Percentiles rank a stretch among this genome's conserved stretches.
These are phyloP conservation scores for Struthio camelus DNA, from an alignment of 2,113 vertebrate genomes.

Conservation along the genomic window DNA sequence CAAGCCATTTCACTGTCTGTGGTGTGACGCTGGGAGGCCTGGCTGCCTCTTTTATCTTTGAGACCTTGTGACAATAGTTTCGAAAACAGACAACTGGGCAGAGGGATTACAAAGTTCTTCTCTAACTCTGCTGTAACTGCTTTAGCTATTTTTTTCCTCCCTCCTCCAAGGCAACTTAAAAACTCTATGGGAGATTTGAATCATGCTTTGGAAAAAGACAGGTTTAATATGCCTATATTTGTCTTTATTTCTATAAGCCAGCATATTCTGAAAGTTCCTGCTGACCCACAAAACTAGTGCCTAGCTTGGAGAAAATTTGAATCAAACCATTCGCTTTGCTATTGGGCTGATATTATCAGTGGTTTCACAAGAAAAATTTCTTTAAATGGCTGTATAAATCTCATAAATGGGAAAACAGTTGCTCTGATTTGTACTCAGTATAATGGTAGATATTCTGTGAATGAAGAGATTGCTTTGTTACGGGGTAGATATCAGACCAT, in stretches of 20 bases:
- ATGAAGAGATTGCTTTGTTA: conserved; percentile 52
- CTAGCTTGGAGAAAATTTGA: conserved; percentile 59
- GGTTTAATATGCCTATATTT: conserved; percentile 40
- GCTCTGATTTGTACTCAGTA: conserved; percentile 52
- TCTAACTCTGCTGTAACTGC: not conserved
- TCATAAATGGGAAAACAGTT: conserved; percentile 65
- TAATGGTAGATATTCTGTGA: conserved; percentile 61
- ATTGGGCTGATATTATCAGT: conserved; percentile 70
- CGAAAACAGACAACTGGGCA: conserved; percentile 13
- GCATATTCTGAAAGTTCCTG: conserved; percentile 62
- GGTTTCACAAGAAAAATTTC: conserved; percentile 60
- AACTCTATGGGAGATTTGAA: conserved; percentile 23
- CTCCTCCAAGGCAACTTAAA: conserved; percentile 40
- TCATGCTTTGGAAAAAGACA: conserved; percentile 13
- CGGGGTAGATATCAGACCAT: conserved; percentile 46
- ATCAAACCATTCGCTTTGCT: conserved; percentile 53
- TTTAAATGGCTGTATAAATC: conserved; percentile 76
- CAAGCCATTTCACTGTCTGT: not conserved
- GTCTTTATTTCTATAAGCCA: conserved; percentile 65
- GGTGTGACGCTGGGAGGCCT: not conserved
- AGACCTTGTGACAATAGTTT: conserved; percentile 24
- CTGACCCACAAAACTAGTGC: conserved; percentile 55
- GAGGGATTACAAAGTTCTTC: conserved; percentile 38
- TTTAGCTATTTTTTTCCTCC: conserved; percentile 40
- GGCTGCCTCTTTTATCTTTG: conserved; percentile 18